Conservation (phyloP, 2,113 vertebrate genomes). For the Todiramphus chloris region DNA sequence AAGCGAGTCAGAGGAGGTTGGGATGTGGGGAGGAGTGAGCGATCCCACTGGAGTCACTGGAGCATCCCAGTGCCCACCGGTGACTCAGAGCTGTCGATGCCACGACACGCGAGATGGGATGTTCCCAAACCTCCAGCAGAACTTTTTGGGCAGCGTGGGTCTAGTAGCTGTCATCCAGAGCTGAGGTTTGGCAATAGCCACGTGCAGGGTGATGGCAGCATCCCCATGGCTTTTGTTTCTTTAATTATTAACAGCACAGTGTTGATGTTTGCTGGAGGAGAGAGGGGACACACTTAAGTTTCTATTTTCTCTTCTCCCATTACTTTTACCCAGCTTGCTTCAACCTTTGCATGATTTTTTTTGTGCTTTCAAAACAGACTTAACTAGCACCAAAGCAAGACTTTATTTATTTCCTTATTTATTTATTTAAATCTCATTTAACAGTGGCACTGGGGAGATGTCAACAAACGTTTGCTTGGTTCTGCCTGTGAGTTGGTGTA, state of each 20-base stretch:
- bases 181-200: background rate
- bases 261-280: background rate
- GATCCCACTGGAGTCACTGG: background rate
- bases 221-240: constrained; percentile 18
- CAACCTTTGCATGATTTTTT: background rate
- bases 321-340: background rate
- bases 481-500: background rate
- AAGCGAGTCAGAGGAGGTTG: background rate
- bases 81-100: background rate
- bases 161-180: constrained; percentile 21
- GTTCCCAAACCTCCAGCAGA: background rate
- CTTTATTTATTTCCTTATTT: too few species aligned
- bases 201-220: background rate
- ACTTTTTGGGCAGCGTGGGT: background rate
- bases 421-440: background rate
- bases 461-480: constrained; percentile 27
- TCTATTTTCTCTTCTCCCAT: background rate
- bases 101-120: fast-evolving
- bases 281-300: background rate
- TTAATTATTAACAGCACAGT: background rate
- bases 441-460: background rate
- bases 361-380: background rate
- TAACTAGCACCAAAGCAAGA: background rate
- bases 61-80: background rate
- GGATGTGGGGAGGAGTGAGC: fast-evolving